A percentile compares a stretch with the other conserved stretches of the same genome.
phyloP scores from a whole-genome alignment of 2,797 vertebrate genomes.

The Melopsittacus undulatus region DNA sequence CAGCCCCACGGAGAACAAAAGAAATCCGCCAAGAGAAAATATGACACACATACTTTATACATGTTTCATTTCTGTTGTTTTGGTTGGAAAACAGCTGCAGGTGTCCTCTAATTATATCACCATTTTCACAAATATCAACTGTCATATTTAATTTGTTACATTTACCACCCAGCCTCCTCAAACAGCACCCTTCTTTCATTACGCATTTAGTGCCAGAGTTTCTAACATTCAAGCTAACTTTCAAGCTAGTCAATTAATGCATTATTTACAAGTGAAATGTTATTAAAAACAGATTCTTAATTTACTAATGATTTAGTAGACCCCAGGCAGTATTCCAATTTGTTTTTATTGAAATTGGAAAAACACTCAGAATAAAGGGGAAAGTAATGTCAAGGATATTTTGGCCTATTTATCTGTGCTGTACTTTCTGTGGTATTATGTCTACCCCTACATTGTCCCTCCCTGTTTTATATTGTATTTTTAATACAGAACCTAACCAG shows the following conservation, averaged over 20 bases:
- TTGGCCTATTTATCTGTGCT: slow-evolving; percentile 62
- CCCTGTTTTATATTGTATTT: slow-evolving; percentile 58
- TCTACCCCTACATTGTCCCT: slow-evolving; percentile 59
- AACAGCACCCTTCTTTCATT: slow-evolving; percentile 80
- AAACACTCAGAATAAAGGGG: slow-evolving; percentile 77
- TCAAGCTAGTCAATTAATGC: slow-evolving; percentile 92
- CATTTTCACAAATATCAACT: slow-evolving; percentile 85
- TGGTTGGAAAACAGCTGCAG: slow-evolving; percentile 84
- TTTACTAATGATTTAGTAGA: slow-evolving; percentile 97
- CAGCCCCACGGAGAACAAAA: slow-evolving; percentile 66
- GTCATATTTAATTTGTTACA: slow-evolving; percentile 84
- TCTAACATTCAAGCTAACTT: slow-evolving; percentile 87
- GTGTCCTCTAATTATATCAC: slow-evolving; percentile 85
- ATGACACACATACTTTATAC: slow-evolving; percentile 75
- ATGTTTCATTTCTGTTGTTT: slow-evolving; percentile 85
- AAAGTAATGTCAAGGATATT: slow-evolving; percentile 72
- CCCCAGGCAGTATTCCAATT: slow-evolving; percentile 91
- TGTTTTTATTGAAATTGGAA: slow-evolving; percentile 84
- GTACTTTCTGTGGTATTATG: slow-evolving; percentile 57
- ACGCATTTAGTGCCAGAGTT: slow-evolving; percentile 82
- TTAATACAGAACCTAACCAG: slow-evolving; percentile 65
- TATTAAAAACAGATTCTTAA: slow-evolving; percentile 98
- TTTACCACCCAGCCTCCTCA: slow-evolving; percentile 77
- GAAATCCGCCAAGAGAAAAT: slow-evolving; percentile 65
- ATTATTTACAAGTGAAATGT: slow-evolving; percentile 97